Evolutionary conservation across 2,888 invertebrate species (phyloP), one percentile per base, ranked within the genome.

Genomic region (Acanthosoma haemorrhoidale): DNA sequence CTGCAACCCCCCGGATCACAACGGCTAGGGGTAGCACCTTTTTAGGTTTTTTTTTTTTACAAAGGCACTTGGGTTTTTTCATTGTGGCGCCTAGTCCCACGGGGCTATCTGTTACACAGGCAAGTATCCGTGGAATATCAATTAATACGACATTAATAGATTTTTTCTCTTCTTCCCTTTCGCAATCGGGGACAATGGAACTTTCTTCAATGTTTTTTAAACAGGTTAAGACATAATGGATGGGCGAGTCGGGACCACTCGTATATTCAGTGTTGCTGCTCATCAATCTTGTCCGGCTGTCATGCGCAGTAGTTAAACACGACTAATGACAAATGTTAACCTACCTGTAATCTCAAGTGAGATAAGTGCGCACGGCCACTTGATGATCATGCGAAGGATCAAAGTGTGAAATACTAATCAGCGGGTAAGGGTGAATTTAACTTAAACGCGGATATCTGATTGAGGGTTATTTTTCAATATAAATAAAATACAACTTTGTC

Each of bases 71-170:
- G 25, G 13, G 1, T 43, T 43, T 51, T 51, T 51, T 51, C 9
- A 6, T 25, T n/a, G n/a, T n/a, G n/a, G 13, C 29, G 29, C 13
- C 51, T 25, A 25, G 51, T 51, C 51, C 29, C 51, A 51, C 51
- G 51, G 51, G 25, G 25, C 21, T 51, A 51, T 51, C 21, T 51
- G 51, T 51, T 51, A 51, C 51, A n/a, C 51, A n/a, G 25, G 21
- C 13, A 4, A n/a, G 51, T 51, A 51, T 25, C 25, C 51, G 51
- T 51, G 51, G 51, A 51, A 51, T 51, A 51, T 51, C 51, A 51
- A 51, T 51, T 51, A 51, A 51, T 25, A 51, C n/a, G 25, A 21
- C 51, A 51, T 25, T 51, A 51, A 51, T 51, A 25, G 29, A 6
- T 51, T 51, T 25, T 51, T 51, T 29, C 5, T n/a, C 51, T n/a